These are phyloP conservation scores for Dynastes grantii DNA, from an alignment of 2,888 invertebrate genomes.

Conservation along the genomic window DNA sequence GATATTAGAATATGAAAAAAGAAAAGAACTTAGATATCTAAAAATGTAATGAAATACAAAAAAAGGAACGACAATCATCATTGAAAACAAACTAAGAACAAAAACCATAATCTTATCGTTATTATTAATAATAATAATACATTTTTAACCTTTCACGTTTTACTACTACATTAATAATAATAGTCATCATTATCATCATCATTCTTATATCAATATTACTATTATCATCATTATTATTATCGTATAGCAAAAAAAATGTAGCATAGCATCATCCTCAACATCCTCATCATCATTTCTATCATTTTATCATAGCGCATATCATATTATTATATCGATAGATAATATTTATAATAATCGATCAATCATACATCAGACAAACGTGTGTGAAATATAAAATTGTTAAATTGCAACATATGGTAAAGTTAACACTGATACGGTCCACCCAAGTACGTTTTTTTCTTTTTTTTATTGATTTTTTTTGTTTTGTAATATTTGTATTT, in stretches of 20 bases:
- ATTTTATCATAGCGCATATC: slow-evolving; percentile 12
- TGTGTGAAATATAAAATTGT: slow-evolving; percentile 55
- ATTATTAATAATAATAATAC: too few relatives aligned
- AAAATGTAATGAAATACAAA: slow-evolving; percentile 1
- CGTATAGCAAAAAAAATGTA: not conserved
- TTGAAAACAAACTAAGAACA: too few relatives aligned
- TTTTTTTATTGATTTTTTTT: slow-evolving; percentile 7
- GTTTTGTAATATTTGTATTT: slow-evolving; percentile 11
- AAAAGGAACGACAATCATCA: not conserved
- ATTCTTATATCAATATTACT: too few relatives aligned
- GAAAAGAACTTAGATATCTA: too few relatives aligned
- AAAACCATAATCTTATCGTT: too few relatives aligned
- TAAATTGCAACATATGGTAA: slow-evolving; percentile 70
- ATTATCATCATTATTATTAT: too few relatives aligned
- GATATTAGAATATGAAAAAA: not conserved
- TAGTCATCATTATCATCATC: too few relatives aligned
- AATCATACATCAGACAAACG: slow-evolving; percentile 58
- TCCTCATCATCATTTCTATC: not conserved
- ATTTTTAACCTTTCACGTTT: too few relatives aligned
- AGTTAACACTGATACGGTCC: slow-evolving; percentile 65
- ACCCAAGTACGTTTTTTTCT: slow-evolving; percentile 60
- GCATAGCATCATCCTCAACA: too few relatives aligned
- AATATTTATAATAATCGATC: not conserved
- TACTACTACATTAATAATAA: slow-evolving; percentile 18
- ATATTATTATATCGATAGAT: slow-evolving; percentile 15